Conservation (phyloP, 2,888 invertebrate species). For the Machimus atricapillus region DNA sequence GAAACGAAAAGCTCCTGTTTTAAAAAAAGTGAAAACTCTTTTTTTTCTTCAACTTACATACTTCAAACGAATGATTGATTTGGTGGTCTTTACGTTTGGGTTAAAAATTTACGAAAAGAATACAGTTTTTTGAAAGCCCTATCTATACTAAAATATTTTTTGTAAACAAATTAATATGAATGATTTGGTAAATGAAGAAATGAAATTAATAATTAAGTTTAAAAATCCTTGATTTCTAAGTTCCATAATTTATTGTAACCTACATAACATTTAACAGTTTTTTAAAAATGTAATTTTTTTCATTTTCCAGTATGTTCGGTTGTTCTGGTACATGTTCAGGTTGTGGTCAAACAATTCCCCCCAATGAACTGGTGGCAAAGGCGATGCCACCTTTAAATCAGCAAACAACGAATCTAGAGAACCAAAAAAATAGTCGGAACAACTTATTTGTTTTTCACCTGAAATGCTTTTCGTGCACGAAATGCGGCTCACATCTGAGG, state of each 20-base stretch:
- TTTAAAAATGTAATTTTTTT: not conserved
- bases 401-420: constrained; percentile 60
- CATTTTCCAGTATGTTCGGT: constrained; percentile 83
- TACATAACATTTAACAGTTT: not conserved
- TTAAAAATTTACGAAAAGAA: no score
- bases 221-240: no score
- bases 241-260: not conserved
- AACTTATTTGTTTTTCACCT: constrained; percentile 87
- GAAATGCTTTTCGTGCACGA: constrained; percentile 95
- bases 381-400: constrained; percentile 55
- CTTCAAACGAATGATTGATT: no score
- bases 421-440: constrained; percentile 64
- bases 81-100: no score
- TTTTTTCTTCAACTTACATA: no score
- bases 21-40: no score
- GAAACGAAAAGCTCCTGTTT: no score
- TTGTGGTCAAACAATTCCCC: constrained; percentile 91
- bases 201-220: no score
- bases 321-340: constrained; percentile 88
- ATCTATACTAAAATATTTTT: no score
- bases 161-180: no score
- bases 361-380: constrained; percentile 92
- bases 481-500: constrained; percentile 87
- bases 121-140: no score
- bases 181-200: no score